Evolutionary conservation across 2,797 vertebrate genomes (phyloP), one percentile per base, ranked within the genome.

Genomic region (Helarctos malayanus): DNA sequence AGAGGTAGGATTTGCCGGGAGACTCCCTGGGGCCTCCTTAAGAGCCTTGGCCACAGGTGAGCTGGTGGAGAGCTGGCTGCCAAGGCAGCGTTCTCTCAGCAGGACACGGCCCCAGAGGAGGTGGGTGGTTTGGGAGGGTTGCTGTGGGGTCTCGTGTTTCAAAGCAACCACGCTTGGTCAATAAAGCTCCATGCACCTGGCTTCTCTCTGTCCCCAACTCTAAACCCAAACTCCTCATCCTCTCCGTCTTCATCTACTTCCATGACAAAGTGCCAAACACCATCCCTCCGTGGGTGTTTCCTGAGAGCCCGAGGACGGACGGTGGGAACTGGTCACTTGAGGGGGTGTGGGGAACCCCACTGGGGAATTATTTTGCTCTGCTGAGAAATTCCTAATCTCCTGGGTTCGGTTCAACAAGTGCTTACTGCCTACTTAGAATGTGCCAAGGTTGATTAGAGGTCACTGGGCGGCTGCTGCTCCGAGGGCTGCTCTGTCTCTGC

Each of bases 391-490:
- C 63, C 92, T 97, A 96, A 97, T 96, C 97, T 95, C 82, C 87
- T 97, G 91, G 90, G 93, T 89, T 94, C 57, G 4, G 78, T 93
- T 81, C 95, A 96, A n/a, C 65, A 85, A 96, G 65, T 94, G 82
- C 89, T 97, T 96, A 76, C 78, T 9, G 38, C 94, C 86, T 25
- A 35, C 93, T 96, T 93, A 93, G 25, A 78, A 75, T 57, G 68
- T 65, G 93, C 95, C 97, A 98, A 97, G 97, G 96, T 97, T 86
- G 95, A 92, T 41, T 93, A 86, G 94, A 97, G 93, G 96, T 98
- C 96, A 93, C 89, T 2, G 47, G 61, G 57, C 2, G 14, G 89
- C 29, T 6, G 35, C 75, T 52, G 79, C 71, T 85, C 41, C 73
- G 89, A 47, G 65, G 41, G 41, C 41, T 41, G 41, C 47, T 52